Base-by-base conservation (phyloP, 2,113 vertebrate species). In the Oryzias curvinotus region DNA sequence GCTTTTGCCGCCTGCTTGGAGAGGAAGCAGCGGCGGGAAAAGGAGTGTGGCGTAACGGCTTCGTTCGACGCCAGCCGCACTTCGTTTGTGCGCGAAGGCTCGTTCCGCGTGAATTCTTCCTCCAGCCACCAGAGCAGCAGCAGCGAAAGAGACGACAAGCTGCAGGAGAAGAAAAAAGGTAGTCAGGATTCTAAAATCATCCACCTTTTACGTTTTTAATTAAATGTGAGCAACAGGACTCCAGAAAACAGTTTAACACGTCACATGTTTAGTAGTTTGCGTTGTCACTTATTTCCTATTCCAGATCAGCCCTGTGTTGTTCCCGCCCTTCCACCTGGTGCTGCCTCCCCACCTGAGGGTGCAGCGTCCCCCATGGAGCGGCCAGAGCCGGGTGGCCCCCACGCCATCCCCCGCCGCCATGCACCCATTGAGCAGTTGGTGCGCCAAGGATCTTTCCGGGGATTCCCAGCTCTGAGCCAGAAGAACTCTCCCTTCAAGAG, bases 401-500 rank as follows among this genome's bases (percentile, higher is more conserved):
- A 93, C 0, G 95, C 93, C 80, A 96, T 97, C 78, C 95, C 95
- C 0, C 94, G 95, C 15, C 92, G 95, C 61, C 95, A 96, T 0
- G 95, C 95, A 1, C 95, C 95, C 25, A 88, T 97, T 30, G 95
- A 97, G 71, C 95, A 97, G 92, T 89, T 97, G 78, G 95, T 96
- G 51, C 92, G 95, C 4, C 95, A 97, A 63, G 95, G 95, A 43
- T 96, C 95, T 3, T 97, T 97, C 83, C 90, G 95, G 0, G 95
- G 95, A 15, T 97, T 97, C 73, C 95, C 95, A 0, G 92, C 94
- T 0, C 93, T 97, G 44, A 96, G 95, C 82, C 93, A 94, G 92
- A 96, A 95, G 83, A 96, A 96, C 86, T 97, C 95, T 0, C 95
- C 95, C 10, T 97, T 97, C 82, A 97, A 97, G 83, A 88, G 95